Percentiles rank a stretch among this genome's conserved stretches.
Conservation (phyloP, 2,797 vertebrate genomes). For the Pipistrellus pygmaeus region DNA sequence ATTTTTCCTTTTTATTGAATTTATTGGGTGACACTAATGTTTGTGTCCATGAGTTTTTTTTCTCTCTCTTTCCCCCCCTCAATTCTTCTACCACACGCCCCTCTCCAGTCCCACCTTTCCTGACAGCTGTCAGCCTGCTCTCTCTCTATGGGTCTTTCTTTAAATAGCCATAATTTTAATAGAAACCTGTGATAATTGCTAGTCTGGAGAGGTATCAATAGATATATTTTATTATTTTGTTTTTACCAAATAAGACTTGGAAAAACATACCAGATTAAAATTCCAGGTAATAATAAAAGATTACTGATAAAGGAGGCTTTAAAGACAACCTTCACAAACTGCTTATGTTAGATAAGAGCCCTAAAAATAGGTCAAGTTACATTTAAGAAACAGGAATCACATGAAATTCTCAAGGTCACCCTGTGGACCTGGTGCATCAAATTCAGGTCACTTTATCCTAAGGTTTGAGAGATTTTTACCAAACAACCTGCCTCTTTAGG, state of each 20-base stretch:
- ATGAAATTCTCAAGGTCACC: slow-evolving; percentile 43
- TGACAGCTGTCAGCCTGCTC: neutral
- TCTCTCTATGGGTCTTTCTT: neutral
- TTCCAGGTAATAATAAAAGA: neutral
- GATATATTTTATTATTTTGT: slow-evolving; percentile 55
- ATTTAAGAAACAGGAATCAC: neutral
- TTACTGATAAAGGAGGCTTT: neutral
- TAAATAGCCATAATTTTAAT: neutral
- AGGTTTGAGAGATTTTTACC: slow-evolving; percentile 57
- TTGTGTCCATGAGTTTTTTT: neutral
- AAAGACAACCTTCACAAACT: neutral
- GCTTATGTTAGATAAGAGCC: slow-evolving; percentile 38
- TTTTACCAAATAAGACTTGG: slow-evolving; percentile 14
- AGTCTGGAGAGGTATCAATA: neutral
- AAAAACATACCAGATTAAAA: slow-evolving; percentile 46
- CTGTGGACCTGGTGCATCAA: neutral
- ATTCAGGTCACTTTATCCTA: slow-evolving; percentile 29
- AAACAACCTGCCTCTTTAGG: slow-evolving; percentile 25
- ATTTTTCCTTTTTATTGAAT: neutral
- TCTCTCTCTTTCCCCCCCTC: neutral
- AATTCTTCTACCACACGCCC: neutral
- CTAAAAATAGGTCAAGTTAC: slow-evolving; percentile 44
- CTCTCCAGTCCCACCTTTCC: neutral
- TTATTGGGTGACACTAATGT: neutral
- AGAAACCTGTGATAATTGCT: neutral